Base-by-base conservation (phyloP, 2,113 vertebrate genomes). In the Xenotilapia longispinis region DNA sequence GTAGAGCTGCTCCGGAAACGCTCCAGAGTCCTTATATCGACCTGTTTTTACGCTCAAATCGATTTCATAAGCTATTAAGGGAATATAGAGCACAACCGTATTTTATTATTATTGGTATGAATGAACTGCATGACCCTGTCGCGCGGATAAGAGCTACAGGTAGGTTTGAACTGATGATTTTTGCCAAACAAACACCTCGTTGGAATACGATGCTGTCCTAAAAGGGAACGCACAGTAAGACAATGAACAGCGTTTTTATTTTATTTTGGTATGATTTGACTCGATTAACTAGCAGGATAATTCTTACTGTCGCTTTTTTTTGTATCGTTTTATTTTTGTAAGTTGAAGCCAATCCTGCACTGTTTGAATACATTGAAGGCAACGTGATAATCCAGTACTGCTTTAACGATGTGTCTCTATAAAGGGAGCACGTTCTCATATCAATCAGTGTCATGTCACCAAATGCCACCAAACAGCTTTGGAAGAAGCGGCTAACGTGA, bases 401-500 rank as follows among this genome's bases (percentile, higher is more conserved):
- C 70, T 78, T 78, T 49, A 49, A 49, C 42, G 26, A 49, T 49
- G 6, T 49, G 23, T 49, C 17, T 78, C 26, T 31, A 49, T 28
- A 49, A 47, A 78, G 70, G 42, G 40, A 75, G 70, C 70, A 12
- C 10, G 9, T 49, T 31, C 42, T 49, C 45, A n/a, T 47, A 28
- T 47, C 40, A 12, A 5, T 75, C 42, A 8, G 15, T n/a, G 26
- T 49, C 42, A 31, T 28, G 38, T 47, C 31, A 7, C 81, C 60
- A 65, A 65, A 81, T 83, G 38, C 60, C 80, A 60, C 28, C 51
- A 23, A 21, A 23, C 51, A 36, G 26, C 26, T 57, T 28, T 12
- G 54, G 53, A 88, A n/a, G 53, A 53, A 83, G 9, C 23, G 49
- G 63, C 42, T 80, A 4, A 89, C 88, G 86, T 91, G 84, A 93